phyloP scores from a whole-genome alignment of 2,797 vertebrate genomes.

The Esox lucius region DNA sequence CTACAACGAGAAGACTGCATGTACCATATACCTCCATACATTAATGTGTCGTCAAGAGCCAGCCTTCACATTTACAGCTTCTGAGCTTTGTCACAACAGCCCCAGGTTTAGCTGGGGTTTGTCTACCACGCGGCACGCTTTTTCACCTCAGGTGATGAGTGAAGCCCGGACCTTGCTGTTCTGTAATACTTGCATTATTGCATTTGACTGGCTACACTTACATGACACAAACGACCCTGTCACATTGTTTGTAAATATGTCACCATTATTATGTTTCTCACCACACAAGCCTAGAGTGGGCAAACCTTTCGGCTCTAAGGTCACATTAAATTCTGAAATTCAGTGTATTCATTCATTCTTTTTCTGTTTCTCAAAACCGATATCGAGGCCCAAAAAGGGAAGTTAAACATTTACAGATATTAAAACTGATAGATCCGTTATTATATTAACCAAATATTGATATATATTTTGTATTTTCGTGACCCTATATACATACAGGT shows the following conservation, averaged over 20 bases:
- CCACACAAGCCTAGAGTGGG: background rate
- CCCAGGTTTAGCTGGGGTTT: background rate
- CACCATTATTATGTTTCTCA: background rate
- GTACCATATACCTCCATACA: background rate
- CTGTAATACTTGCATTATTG: background rate
- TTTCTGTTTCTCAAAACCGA: too few relatives aligned
- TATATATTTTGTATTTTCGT: too few relatives aligned
- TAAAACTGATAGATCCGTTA: too few relatives aligned
- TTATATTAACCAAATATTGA: too few relatives aligned
- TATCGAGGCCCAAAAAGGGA: too few relatives aligned
- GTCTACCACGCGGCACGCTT: background rate
- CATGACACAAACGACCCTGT: background rate
- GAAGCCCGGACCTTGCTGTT: background rate
- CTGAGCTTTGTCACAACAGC: background rate
- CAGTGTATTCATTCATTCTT: too few relatives aligned
- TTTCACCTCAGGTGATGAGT: background rate
- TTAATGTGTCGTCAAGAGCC: background rate
- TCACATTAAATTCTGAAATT: too few relatives aligned
- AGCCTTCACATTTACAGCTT: background rate
- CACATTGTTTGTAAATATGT: background rate
- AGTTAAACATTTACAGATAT: too few relatives aligned
- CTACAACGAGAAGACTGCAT: background rate
- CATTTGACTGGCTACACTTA: background rate
- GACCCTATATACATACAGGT: too few relatives aligned
- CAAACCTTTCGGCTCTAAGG: too few relatives aligned